Conservation (phyloP, 2,797 vertebrate species). For the Acipenser oxyrinchus region DNA sequence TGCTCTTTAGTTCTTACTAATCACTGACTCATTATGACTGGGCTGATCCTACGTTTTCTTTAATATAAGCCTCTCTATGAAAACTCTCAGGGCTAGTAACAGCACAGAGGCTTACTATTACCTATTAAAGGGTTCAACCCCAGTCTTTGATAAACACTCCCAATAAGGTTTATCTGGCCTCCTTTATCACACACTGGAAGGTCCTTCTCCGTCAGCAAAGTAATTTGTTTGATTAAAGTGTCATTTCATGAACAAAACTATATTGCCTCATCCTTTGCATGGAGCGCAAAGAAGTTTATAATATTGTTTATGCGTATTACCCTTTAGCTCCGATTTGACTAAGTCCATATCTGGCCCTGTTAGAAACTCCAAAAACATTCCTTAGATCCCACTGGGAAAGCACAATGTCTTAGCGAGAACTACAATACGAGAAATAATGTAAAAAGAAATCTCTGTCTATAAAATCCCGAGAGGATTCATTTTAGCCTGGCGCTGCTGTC, state of each 20-base stretch:
- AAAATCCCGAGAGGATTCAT: conserved; percentile 62
- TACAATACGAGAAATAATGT: conserved; percentile 51
- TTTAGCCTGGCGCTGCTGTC: conserved; percentile 55
- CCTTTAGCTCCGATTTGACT: conserved; percentile 49
- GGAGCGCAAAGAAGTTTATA: conserved; percentile 59
- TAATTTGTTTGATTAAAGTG: conserved; percentile 79
- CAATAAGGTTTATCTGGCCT: conserved; percentile 61
- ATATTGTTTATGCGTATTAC: conserved; percentile 30
- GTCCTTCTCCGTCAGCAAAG: conserved; percentile 57
- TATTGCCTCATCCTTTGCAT: conserved; percentile 43
- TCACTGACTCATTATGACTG: conserved; percentile 26
- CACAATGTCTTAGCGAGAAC: conserved; percentile 26
- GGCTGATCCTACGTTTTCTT: conserved; percentile 41
- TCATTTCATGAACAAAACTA: conserved; percentile 60
- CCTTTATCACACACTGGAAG: conserved; percentile 63
- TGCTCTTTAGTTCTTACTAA: conserved; percentile 26
- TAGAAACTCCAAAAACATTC: conserved; percentile 34
- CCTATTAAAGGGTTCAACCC: conserved; percentile 75
- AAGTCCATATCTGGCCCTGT: conserved; percentile 41
- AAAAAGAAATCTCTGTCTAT: conserved; percentile 38
- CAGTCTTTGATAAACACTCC: conserved; percentile 65
- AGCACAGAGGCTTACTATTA: conserved; percentile 72
- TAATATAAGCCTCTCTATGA: conserved; percentile 26
- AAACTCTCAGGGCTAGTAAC: conserved; percentile 62
- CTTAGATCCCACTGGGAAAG: conserved; percentile 32